These are phyloP conservation scores for Ochotona princeps DNA, from an alignment of 2,113 vertebrate species.

Conservation along the genomic window DNA sequence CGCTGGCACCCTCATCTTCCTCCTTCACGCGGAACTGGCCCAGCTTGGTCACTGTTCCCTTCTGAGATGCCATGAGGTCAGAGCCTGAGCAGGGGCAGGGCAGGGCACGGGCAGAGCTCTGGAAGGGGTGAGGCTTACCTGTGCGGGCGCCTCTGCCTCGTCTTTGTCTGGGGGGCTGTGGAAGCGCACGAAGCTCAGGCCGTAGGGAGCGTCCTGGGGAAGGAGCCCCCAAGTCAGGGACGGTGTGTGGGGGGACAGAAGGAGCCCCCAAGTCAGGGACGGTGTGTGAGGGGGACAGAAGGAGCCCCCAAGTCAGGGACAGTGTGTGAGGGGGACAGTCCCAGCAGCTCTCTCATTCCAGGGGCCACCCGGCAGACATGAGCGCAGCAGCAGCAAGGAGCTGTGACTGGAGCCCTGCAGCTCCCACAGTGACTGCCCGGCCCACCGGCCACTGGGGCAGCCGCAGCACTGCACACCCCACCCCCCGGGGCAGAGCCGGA, in stretches of 20 bases:
- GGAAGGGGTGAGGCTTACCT: slow-evolving; percentile 84
- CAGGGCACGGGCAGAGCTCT: neutral
- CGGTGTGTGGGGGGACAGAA: neutral
- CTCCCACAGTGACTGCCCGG: neutral
- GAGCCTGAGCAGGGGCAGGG: neutral
- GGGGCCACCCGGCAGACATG: neutral
- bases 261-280: too few species aligned
- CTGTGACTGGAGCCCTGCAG: neutral
- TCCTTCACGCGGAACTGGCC: slow-evolving; percentile 94
- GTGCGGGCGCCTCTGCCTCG: slow-evolving; percentile 81
- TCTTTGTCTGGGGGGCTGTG: slow-evolving; percentile 91
- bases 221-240: too few species aligned
- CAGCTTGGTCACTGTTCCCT: slow-evolving; percentile 92
- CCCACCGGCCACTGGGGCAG: neutral
- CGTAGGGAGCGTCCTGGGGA: slow-evolving; percentile 89
- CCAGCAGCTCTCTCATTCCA: neutral
- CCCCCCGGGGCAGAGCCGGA: too few species aligned
- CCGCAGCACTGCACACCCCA: too few species aligned
- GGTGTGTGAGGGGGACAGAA: too few species aligned
- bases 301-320: too few species aligned
- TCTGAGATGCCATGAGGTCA: slow-evolving; percentile 83
- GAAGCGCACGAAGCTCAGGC: slow-evolving; percentile 92
- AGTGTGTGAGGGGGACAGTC: too few species aligned
- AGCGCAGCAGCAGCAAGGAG: too few species aligned
- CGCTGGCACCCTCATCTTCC: slow-evolving; percentile 84